Evolutionary conservation across 1,140 invertebrate genomes (phyloP).

Genomic region (Zaprionus kolodkinae): DNA sequence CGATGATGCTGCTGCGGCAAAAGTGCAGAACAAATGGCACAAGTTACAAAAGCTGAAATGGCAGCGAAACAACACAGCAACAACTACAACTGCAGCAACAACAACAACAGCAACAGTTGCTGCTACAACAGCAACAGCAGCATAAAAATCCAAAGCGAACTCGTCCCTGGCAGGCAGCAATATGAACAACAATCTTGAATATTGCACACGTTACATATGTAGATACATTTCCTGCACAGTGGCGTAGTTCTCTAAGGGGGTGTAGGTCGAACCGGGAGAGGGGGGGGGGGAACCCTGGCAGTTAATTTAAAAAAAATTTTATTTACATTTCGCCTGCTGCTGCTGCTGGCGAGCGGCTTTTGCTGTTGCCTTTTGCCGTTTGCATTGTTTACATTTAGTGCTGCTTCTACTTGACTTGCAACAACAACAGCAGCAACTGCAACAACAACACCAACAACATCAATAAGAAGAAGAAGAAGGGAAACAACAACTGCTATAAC

Average conservation of each 20-base stretch:
- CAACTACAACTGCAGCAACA: conserved; percentile 25
- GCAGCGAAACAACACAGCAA: conserved; percentile 55
- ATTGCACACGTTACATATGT: conserved; percentile 76
- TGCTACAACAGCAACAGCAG: conserved; percentile 31
- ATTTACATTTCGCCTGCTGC: conserved; percentile 76
- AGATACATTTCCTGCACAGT: conserved; percentile 77
- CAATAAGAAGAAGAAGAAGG: not conserved
- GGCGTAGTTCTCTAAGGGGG: not conserved
- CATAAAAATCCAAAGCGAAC: conserved; percentile 36
- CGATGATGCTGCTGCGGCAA: conserved; percentile 54
- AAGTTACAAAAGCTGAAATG: conserved; percentile 80
- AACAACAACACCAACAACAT: conserved; percentile 24
- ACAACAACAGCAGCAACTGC: conserved; percentile 45
- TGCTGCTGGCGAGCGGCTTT: conserved; percentile 45
- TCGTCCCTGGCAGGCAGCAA: conserved; percentile 64
- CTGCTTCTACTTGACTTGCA: conserved; percentile 76
- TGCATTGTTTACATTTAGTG: conserved; percentile 78
- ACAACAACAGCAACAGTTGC: conserved; percentile 20
- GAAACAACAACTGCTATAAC: conserved; percentile 17
- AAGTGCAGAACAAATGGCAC: conserved; percentile 77
- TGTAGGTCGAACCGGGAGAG: too few relatives aligned
- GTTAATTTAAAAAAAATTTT: conserved; percentile 76
- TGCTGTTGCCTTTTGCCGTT: conserved; percentile 50
- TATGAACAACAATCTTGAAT: conserved; percentile 82
- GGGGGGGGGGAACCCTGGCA: conserved; percentile 37